Evolutionary conservation across 2,113 vertebrate species (phyloP).

Genomic region (Pelecanoides urinatrix): DNA sequence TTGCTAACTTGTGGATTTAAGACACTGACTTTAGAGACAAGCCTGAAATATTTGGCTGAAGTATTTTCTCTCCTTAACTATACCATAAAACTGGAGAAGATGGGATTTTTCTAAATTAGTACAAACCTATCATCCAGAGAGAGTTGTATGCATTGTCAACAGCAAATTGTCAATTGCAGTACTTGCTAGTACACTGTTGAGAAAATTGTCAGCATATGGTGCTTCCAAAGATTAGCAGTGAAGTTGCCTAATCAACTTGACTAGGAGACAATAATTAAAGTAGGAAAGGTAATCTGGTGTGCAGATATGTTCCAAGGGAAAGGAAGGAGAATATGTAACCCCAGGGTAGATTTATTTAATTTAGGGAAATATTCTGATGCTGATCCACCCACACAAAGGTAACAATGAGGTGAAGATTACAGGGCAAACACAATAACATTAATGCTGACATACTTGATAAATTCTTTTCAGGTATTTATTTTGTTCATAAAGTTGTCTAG

Average conservation of each 20-base stretch:
- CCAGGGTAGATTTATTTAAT: not conserved
- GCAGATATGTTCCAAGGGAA: not conserved
- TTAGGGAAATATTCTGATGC: not conserved
- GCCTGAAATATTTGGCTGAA: not conserved
- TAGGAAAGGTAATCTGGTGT: not conserved
- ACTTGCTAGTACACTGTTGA: not conserved
- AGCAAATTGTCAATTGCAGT: not conserved
- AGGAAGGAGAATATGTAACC: not conserved
- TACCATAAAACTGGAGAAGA: not conserved
- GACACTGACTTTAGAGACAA: not conserved
- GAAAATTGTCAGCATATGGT: not conserved
- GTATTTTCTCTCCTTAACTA: not conserved
- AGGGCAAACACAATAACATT: not conserved
- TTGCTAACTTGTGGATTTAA: not conserved
- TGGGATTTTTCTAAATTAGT: not conserved
- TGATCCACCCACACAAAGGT: not conserved
- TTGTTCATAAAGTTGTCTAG: not conserved
- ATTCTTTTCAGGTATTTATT: not conserved
- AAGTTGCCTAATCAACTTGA: not conserved
- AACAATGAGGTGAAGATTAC: not conserved
- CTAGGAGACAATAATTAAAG: not conserved
- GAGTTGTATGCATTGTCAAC: not conserved
- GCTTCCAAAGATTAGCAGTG: not conserved
- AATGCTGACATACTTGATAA: not conserved
- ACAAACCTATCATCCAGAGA: not conserved